Base-by-base conservation (phyloP, 2,888 invertebrate genomes). In the Timema podura region DNA sequence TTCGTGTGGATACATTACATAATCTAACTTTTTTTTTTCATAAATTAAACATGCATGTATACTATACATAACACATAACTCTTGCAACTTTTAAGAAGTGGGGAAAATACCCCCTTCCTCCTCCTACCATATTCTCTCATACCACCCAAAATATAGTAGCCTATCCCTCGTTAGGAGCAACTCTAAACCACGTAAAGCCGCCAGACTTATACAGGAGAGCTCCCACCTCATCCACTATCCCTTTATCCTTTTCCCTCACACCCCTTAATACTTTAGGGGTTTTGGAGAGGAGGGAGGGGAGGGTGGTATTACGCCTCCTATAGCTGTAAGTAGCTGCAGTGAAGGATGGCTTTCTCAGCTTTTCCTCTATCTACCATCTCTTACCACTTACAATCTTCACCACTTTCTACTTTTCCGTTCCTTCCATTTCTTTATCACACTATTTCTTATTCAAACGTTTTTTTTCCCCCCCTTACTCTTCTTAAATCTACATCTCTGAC, bases 171-270 rank as follows among this genome's bases (percentile, higher is more conserved):
- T 61, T 61, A 61, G 61, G 61, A 30, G 61, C 61, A 30, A 30
- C 61, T 61, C 30, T 61, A 61, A 61, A 61, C 61, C 61, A 61
- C 45, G 61, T 45, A 61, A 61, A 61, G 61, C 61, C 61, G n/a
- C 30, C 30, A 30, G 30, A 30, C 30, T 30, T 30, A 30, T 30
- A 30, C 30, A 30, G 30, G 30, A 30, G 30, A 44, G 61, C 44
- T 44, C 61, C 45, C 45, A 61, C 61, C 61, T 44, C 57, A 57
- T 8, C 57, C 51, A 13, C 51, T 15, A 5, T 15, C 51, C 51
- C 8, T 15, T 8, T 15, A 51, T 15, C 13, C 8, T n/a, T n/a
- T 51, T n/a, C 51, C 51, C 51, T 51, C n/a, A 51, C 11, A 11
- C 11, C 44, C 44, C 44, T 45, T 9, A 8, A 44, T 7, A 30